Percentiles rank a stretch among this genome's conserved stretches.
Evolutionary conservation across 2,888 invertebrate species (phyloP).

Genomic region (Drosophila cognata): DNA sequence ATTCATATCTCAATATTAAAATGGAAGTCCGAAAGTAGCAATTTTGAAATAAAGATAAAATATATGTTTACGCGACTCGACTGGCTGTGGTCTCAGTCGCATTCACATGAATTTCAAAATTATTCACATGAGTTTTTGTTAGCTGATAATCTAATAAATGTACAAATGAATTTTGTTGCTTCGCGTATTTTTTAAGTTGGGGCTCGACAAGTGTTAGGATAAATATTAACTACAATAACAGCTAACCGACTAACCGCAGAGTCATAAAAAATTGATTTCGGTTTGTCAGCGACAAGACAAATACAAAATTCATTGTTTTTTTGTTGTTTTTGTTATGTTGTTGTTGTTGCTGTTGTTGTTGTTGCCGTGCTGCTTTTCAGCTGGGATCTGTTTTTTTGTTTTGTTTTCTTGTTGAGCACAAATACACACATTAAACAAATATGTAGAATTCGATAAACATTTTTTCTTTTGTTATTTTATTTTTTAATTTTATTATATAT

Average conservation of each 20-base stretch:
- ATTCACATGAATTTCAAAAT: conserved; percentile 15
- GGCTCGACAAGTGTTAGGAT: conserved; percentile 60
- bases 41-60: not conserved
- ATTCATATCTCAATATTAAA: not conserved
- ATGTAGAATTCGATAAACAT: conserved; percentile 51
- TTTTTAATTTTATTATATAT: conserved; percentile 19
- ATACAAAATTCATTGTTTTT: conserved; percentile 18
- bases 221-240: conserved; percentile 58
- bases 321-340: not conserved
- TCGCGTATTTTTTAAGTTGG: conserved; percentile 2
- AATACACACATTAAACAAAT: conserved; percentile 31
- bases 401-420: conserved; percentile 13
- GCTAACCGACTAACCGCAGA: conserved; percentile 58
- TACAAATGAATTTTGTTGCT: conserved; percentile 12
- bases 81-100: not conserved
- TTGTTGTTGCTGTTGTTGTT: not conserved
- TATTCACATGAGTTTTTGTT: conserved; percentile 16
- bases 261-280: conserved; percentile 55
- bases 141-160: conserved; percentile 30
- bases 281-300: conserved; percentile 47
- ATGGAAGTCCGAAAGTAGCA: not conserved
- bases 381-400: conserved; percentile 16
- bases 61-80: not conserved
- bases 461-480: conserved; percentile 33
- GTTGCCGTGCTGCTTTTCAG: conserved; percentile 17